Evolutionary conservation across 2,888 invertebrate species (phyloP).

Genomic region (Lepetodrilus schrolli): DNA sequence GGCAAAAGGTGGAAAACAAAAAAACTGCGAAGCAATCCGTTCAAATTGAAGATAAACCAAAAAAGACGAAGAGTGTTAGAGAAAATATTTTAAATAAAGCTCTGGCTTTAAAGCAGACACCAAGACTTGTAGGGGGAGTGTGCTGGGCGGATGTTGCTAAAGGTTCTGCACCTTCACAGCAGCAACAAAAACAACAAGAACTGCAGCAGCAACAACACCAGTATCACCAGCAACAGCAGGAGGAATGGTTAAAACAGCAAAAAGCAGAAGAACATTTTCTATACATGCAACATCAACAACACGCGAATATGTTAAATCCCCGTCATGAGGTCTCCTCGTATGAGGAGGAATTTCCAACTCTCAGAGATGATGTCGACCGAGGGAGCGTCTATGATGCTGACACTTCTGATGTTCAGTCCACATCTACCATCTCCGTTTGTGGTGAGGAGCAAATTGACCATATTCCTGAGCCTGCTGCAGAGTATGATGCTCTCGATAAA

Average conservation of each 20-base stretch:
- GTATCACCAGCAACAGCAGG: not conserved
- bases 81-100: not conserved
- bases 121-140: slow-evolving; percentile 4
- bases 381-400: not conserved
- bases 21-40: not conserved
- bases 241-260: not conserved
- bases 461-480: not conserved
- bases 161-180: not conserved
- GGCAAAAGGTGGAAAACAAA: slow-evolving; percentile 8
- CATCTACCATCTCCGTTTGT: not conserved
- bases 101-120: not conserved
- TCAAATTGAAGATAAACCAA: not conserved
- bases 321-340: not conserved
- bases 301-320: not conserved
- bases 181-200: not conserved
- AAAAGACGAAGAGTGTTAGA: not conserved
- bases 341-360: slow-evolving; percentile 2
- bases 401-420: not conserved
- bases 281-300: not conserved
- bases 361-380: not conserved
- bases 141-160: slow-evolving; percentile 46
- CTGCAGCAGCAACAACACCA: not conserved
- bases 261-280: not conserved
- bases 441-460: not conserved
- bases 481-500: not conserved